phyloP scores from a whole-genome alignment of 2,888 invertebrate genomes.

The Ophonus ardosiacus region DNA sequence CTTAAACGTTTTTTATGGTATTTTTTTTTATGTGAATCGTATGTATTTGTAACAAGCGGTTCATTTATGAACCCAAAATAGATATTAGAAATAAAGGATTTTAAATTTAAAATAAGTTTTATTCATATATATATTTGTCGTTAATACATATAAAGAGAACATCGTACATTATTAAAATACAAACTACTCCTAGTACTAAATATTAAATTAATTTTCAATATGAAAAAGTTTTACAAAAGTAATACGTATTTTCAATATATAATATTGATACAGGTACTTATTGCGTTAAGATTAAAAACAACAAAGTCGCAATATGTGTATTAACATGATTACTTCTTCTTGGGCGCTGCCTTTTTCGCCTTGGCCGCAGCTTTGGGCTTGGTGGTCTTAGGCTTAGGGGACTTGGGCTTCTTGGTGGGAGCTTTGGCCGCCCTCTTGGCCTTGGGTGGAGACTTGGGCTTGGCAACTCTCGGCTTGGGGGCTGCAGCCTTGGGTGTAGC shows the following conservation, averaged over 20 bases:
- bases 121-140: slow-evolving; percentile 44
- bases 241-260: slow-evolving; percentile 51
- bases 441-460: slow-evolving; percentile 63
- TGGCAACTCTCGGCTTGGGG: slow-evolving; percentile 55
- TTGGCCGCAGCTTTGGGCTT: slow-evolving; percentile 34
- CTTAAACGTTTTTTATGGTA: slow-evolving; percentile 7
- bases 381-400: slow-evolving; percentile 73
- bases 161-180: slow-evolving; percentile 53
- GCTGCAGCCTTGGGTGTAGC: slow-evolving; percentile 65
- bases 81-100: slow-evolving; percentile 1
- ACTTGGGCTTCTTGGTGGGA: slow-evolving; percentile 72
- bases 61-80: slow-evolving; percentile 26
- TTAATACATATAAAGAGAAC: slow-evolving; percentile 46
- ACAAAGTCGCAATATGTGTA: slow-evolving; percentile 17
- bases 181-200: slow-evolving; percentile 38
- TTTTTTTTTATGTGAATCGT: not conserved
- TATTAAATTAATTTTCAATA: slow-evolving; percentile 50
- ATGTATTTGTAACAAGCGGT: not conserved
- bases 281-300: slow-evolving; percentile 39
- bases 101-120: slow-evolving; percentile 40
- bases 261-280: slow-evolving; percentile 56
- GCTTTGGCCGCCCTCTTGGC: slow-evolving; percentile 68
- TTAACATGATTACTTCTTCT: slow-evolving; percentile 38
- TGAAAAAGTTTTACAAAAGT: slow-evolving; percentile 39
- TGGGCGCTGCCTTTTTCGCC: slow-evolving; percentile 32